A percentile compares a stretch with the other conserved stretches of the same genome.
Conservation (phyloP, 2,113 vertebrate genomes). For the Sturnira hondurensis region DNA sequence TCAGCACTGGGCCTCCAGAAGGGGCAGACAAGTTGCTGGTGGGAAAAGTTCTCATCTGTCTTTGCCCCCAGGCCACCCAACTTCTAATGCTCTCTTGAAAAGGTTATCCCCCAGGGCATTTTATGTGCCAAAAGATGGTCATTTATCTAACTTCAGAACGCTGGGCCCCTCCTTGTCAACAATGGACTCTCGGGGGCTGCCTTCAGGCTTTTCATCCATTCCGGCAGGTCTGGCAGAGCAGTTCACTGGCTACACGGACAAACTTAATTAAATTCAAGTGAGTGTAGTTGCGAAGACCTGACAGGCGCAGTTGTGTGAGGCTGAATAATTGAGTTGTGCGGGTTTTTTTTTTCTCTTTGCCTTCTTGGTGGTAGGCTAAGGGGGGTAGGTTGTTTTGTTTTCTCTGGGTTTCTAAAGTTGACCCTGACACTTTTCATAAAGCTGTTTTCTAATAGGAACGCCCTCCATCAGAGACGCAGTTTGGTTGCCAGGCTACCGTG, state of each 20-base stretch:
- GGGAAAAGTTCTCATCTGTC: conserved; percentile 20
- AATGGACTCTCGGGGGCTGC: conserved; percentile 35
- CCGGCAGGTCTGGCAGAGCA: conserved; percentile 43
- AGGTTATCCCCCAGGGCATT: conserved; percentile 13
- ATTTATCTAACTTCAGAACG: conserved; percentile 53
- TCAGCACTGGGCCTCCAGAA: not conserved
- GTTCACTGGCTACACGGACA: conserved; percentile 56
- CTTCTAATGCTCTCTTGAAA: conserved; percentile 25
- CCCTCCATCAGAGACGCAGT: conserved; percentile 67
- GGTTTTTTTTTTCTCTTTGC: not conserved
- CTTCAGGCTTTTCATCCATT: conserved; percentile 42
- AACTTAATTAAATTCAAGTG: conserved; percentile 77
- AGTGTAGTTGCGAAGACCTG: conserved; percentile 63
- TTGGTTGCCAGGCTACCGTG: conserved; percentile 71
- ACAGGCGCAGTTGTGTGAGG: conserved; percentile 66
- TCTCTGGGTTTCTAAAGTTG: conserved; percentile 74
- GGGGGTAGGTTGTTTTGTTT: conserved; percentile 66
- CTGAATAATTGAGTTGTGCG: conserved; percentile 76
- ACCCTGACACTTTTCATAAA: conserved; percentile 76
- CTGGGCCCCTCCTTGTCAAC: conserved; percentile 47
- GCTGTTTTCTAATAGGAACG: conserved; percentile 72
- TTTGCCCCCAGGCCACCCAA: conserved; percentile 35
- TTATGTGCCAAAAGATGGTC: conserved; percentile 30
- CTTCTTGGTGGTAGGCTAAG: conserved; percentile 73
- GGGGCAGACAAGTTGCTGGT: not conserved